Percentiles rank a stretch among this genome's conserved stretches.
These are phyloP conservation scores for Ericerus pela DNA, from an alignment of 1,140 invertebrate species.

Conservation along the genomic window DNA sequence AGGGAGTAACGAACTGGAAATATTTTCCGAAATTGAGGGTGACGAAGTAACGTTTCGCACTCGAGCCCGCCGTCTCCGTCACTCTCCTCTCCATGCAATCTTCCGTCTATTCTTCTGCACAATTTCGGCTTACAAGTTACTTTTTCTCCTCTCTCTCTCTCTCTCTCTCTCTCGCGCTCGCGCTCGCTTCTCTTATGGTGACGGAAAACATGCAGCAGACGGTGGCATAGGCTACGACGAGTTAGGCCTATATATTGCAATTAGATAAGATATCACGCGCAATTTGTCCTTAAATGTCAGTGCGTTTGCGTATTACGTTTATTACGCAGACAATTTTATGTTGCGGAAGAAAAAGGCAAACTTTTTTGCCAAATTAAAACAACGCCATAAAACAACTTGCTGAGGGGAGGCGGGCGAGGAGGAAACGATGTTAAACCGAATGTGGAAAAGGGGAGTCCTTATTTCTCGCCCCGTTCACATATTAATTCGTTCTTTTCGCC, in stretches of 20 bases:
- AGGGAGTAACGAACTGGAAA: slow-evolving; percentile 6
- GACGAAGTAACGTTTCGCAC: slow-evolving; percentile 2
- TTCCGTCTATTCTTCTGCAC: background rate
- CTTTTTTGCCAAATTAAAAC: background rate
- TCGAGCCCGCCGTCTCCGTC: slow-evolving; percentile 1
- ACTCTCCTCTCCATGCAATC: background rate
- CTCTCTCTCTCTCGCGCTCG: too few relatives aligned
- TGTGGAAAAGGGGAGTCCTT: too few relatives aligned
- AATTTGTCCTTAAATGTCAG: slow-evolving; percentile 10
- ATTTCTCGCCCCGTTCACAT: too few relatives aligned
- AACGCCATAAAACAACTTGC: background rate
- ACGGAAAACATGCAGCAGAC: slow-evolving; percentile 1
- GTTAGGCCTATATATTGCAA: background rate
- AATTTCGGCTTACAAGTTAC: too few relatives aligned
- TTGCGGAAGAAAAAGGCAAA: background rate
- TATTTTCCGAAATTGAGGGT: slow-evolving; percentile 5
- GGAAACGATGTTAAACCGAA: too few relatives aligned
- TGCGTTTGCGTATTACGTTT: slow-evolving; percentile 3
- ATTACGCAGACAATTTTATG: background rate
- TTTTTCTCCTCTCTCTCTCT: too few relatives aligned
- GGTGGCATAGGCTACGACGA: background rate
- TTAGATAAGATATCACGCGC: slow-evolving; percentile 10
- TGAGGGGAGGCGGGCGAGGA: too few relatives aligned
- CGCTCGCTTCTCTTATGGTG: too few relatives aligned
- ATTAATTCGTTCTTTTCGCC: too few relatives aligned